phyloP scores from a whole-genome alignment of 53 echinoderm and acorn worm species.

The Stichopus horrens region DNA sequence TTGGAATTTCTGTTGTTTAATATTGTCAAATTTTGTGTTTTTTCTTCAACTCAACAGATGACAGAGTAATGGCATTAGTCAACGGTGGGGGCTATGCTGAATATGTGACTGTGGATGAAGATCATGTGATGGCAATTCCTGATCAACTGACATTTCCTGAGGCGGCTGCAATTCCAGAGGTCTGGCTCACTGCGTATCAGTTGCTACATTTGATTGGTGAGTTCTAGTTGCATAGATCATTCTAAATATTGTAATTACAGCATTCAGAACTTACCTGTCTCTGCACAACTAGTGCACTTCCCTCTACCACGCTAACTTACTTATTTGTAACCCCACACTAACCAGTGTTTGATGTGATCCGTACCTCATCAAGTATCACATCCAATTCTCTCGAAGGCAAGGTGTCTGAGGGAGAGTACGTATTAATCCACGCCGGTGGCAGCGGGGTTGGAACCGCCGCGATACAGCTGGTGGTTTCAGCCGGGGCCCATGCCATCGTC shows the following conservation, averaged over 20 bases:
- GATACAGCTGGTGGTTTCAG: constrained; percentile 69
- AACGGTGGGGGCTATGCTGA: constrained; percentile 92
- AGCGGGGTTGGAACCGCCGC: constrained; percentile 94
- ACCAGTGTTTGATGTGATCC: too few relatives aligned
- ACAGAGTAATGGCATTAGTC: constrained; percentile 81
- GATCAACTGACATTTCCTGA: constrained; percentile 69
- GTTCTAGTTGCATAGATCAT: background rate
- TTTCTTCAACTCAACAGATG: constrained; percentile 57
- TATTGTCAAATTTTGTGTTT: background rate
- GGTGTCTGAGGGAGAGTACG: constrained; percentile 10
- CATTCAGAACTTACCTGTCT: too few relatives aligned
- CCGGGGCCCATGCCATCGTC: constrained; percentile 77
- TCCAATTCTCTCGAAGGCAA: background rate
- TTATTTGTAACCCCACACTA: too few relatives aligned
- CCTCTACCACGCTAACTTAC: too few relatives aligned
- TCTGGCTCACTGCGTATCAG: constrained; percentile 93
- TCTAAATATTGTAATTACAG: background rate
- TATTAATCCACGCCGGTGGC: constrained; percentile 87
- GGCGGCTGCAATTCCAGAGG: constrained; percentile 92
- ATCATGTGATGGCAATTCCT: constrained; percentile 87
- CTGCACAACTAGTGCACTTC: too few relatives aligned
- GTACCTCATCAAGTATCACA: background rate
- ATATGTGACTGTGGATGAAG: constrained; percentile 80
- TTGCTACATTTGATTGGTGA: constrained; percentile 80
- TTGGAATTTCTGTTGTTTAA: too few relatives aligned